Evolutionary conservation across 2,797 vertebrate species (phyloP), one percentile per base, ranked within the genome.

Genomic region (Rhinogobio ventralis): DNA sequence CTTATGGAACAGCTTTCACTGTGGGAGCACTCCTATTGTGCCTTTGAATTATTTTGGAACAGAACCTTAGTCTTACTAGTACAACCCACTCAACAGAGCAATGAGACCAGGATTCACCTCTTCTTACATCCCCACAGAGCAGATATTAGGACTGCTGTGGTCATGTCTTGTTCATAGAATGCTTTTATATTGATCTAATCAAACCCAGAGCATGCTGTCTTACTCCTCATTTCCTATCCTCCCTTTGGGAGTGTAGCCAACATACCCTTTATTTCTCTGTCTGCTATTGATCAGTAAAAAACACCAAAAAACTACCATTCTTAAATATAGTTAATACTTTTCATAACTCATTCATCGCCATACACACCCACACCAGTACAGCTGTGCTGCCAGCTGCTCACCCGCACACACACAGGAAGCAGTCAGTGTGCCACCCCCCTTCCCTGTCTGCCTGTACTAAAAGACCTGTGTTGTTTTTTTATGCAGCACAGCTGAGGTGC

Each of bases 361-460:
- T 15, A 69, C 49, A 64, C 69, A 86, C 76, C 79, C 36, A 66
- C 87, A 85, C 83, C 85, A 82, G 90, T 93, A 93, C 93, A 94
- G 93, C 93, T 94, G 94, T 93, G 92, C 84, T 87, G 91, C 91
- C 93, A 94, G 92, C 93, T 94, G 93, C 92, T 93, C 90, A 87
- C 68, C 89, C 33, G 8, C 81, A 45, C 64, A 83, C 89, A 92
- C 91, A 92, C 92, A 93, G 93, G 94, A 94, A 95, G 93, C 89
- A 6, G 91, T 69, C 88, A 6, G 91, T 69, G 79, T 87, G 74
- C 91, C 80, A 20, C 93, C 91, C 74, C 74, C 64, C 90, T 89
- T 91, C 87, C 90, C 90, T 86, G 91, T 92, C 90, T 92, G 90
- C 88, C 90, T 87, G 76, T 84, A 78, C 83, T 83, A 81, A 81